Evolutionary conservation across 1,140 invertebrate genomes (phyloP), one percentile per base, ranked within the genome.

Genomic region (Galendromus occidentalis): DNA sequence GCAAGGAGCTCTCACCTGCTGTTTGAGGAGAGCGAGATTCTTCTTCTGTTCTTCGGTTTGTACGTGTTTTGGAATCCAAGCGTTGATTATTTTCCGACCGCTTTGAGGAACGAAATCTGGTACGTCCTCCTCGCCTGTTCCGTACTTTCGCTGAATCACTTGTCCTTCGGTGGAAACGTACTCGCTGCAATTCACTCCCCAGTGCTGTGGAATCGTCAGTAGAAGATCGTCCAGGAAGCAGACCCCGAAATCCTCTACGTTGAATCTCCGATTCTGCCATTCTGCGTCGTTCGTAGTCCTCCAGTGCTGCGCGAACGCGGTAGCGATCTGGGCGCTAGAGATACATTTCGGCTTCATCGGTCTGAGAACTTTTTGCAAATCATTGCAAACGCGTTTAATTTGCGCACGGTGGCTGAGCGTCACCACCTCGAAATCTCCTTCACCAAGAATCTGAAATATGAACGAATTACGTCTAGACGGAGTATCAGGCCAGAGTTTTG

Each of bases 361-460:
- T 25, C 51, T 17, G 2, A 59, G 51, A 1, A 59, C 51, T 25
- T 59, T 59, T 59, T 59, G 51, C 14, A 59, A 2, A 33, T 59
- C 51, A 22, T 59, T 59, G 51, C 51, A 29, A 59, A 59, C 33
- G n/a, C 51, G 51, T 33, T 59, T 59, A 9, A 59, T 59, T 59
- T 59, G 51, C 25, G 51, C 51, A 5, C 51, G 51, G 9, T 59
- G 51, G 22, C 51, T 59, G 9, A 59, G 51, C 51, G 33, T 59
- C 14, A 59, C 51, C 25, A 59, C 25, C 9, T 59, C 51, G 2
- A 14, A 33, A 25, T 59, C 51, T 1, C 51, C 51, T 33, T 25
- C 22, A 22, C 51, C 51, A 14, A 59, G 2, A 5, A 59, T 59
- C 51, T 59, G 51, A 12, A 44, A 12, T 44, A 44, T 12, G 18